Conservation (phyloP, 2,888 invertebrate genomes). For the Chesias legatella region DNA sequence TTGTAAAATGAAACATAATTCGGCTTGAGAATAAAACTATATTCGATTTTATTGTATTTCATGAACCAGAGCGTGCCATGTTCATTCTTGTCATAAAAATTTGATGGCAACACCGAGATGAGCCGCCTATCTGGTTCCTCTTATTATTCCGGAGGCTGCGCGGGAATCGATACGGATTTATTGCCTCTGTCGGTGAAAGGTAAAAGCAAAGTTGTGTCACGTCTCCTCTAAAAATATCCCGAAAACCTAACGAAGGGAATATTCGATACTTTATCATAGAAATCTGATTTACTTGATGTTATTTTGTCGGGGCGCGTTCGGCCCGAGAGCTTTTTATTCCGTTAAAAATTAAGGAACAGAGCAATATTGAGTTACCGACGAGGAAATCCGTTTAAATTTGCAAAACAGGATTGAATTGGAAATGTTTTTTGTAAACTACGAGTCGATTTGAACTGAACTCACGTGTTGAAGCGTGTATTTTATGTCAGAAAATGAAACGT, state of each 20-base stretch:
- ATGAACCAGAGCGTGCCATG: constrained; percentile 31
- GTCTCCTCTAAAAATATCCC: constrained; percentile 27
- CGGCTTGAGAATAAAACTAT: constrained; percentile 20
- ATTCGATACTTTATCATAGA: constrained; percentile 24
- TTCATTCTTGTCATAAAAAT: constrained; percentile 36
- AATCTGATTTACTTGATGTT: constrained; percentile 29
- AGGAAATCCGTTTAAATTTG: constrained; percentile 6
- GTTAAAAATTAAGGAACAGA: constrained; percentile 9
- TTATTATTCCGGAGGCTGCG: constrained; percentile 31
- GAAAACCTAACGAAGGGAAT: constrained; percentile 23
- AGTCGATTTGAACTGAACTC: no score
- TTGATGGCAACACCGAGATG: constrained; percentile 32
- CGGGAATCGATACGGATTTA: constrained; percentile 34
- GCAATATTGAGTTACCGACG: constrained; percentile 14
- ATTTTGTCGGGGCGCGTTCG: constrained; percentile 17
- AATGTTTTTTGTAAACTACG: constrained; percentile 5
- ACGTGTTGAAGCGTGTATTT: no score
- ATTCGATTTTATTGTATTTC: constrained; percentile 36
- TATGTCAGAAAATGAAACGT: no score
- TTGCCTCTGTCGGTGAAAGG: constrained; percentile 27
- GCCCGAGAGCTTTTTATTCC: constrained; percentile 9
- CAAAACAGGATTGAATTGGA: constrained; percentile 7
- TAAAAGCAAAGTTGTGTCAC: constrained; percentile 36
- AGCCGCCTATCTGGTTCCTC: constrained; percentile 29
- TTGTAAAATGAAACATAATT: constrained; percentile 15